Evolutionary conservation across 2,113 vertebrate genomes (phyloP), one percentile per base, ranked within the genome.

Genomic region (Platycercus adscitus): DNA sequence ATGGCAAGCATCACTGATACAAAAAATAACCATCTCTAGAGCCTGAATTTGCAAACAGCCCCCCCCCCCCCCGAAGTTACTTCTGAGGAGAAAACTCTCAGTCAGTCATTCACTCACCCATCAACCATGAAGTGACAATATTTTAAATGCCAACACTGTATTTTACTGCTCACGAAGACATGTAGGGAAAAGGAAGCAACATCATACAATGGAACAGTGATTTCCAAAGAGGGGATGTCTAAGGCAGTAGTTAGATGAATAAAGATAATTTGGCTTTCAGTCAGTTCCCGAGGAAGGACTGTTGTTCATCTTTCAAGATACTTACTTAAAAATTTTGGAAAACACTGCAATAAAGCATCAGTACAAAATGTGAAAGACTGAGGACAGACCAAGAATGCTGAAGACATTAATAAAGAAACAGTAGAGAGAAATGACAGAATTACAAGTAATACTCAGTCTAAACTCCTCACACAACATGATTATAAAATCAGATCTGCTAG

Each of bases 301-400:
- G 58, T 26, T 94, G 78, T 15, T 95, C 93, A 88, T 91, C 81
- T 52, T 92, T 87, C 82, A 96, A 89, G 70, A 87, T 29, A 87
- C 65, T 73, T 56, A 91, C 63, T 77, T 83, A 16, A 94, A 91
- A 96, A 88, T 49, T 69, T 82, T 88, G 66, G 63, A 89, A 95
- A 95, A 95, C 49, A 82, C 33, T 65, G 31, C 75, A 87, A 92
- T 91, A 87, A 92, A 94, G 64, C 81, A 87, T 69, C 52, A 85
- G 66, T 87, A 91, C 58, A 92, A 96, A 94, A 85, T 20, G 19
- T 94, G 88, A 97, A 96, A 94, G 96, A 88, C 50, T 86, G 89
- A 95, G 94, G 92, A 92, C 88, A 93, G 88, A 94, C 17, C 68
- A 86, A 78, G 76, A 96, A 81, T 1, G 0, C 41, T 75, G 60